Conservation (phyloP, 2,797 vertebrate species). For the Xiphorhynchus erythropygius region DNA sequence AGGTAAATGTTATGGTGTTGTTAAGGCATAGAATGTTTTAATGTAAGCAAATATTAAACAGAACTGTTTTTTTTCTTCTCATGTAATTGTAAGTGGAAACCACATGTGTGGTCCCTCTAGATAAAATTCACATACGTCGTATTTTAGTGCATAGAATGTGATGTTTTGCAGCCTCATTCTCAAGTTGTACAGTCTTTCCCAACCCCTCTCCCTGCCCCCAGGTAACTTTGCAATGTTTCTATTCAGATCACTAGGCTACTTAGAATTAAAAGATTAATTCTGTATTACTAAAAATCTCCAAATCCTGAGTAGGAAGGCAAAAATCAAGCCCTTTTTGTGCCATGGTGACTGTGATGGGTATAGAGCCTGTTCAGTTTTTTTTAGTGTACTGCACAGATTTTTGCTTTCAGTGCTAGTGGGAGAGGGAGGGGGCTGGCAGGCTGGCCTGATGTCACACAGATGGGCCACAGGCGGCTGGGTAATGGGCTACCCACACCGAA, state of each 20-base stretch:
- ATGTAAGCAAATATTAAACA: neutral
- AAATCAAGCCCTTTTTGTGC: neutral
- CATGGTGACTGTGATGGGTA: neutral
- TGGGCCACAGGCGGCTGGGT: no score
- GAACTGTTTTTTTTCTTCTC: neutral
- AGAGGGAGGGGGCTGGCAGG: neutral
- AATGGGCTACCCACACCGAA: neutral
- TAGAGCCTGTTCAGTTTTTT: neutral
- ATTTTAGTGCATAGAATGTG: neutral
- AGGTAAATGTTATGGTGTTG: neutral
- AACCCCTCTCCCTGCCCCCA: rapidly evolving
- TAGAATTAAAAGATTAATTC: neutral
- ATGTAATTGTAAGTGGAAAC: neutral
- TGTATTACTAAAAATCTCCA: neutral
- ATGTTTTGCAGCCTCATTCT: neutral
- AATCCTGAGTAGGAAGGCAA: neutral
- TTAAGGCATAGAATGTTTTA: neutral
- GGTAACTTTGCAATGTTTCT: neutral
- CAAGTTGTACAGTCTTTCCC: neutral
- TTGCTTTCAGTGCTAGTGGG: neutral
- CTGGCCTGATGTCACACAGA: neutral
- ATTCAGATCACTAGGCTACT: neutral
- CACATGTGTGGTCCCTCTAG: neutral
- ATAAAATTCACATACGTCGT: neutral
- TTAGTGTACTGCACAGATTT: neutral